Conservation (phyloP, 53 echinoderm and acorn worm genomes). For the Arbacia lixula region DNA sequence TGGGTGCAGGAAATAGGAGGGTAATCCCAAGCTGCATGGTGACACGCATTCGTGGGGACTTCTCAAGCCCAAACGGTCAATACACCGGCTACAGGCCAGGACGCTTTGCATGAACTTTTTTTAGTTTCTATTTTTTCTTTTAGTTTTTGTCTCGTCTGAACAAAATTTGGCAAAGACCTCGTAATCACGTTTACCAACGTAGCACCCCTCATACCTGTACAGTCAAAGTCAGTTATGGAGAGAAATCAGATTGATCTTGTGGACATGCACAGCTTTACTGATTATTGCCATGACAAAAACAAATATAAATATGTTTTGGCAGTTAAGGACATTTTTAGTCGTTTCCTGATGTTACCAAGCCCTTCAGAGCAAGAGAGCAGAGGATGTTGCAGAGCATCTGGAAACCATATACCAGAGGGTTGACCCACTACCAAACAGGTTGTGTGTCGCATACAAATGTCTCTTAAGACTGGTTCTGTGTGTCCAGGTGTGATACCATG, state of each 20-base stretch:
- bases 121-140: no score
- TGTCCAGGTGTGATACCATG: no score
- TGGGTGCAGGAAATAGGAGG: no score
- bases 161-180: no score
- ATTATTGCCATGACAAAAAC: background rate
- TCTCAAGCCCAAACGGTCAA: no score
- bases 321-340: constrained; percentile 12
- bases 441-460: no score
- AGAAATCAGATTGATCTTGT: constrained; percentile 26
- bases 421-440: constrained; percentile 19
- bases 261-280: background rate
- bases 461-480: no score
- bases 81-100: no score
- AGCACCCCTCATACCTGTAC: constrained; percentile 15
- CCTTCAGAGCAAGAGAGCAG: background rate
- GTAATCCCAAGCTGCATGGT: no score
- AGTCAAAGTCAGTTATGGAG: constrained; percentile 1
- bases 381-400: background rate
- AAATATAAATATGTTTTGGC: constrained; percentile 1
- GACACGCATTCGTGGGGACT: no score
- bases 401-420: background rate
- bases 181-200: constrained; percentile 10
- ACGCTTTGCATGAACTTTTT: no score
- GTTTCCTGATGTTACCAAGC: constrained; percentile 2
- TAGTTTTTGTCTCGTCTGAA: no score